Evolutionary conservation across 2,888 invertebrate genomes (phyloP).

Genomic region (Eupithecia exiguata): DNA sequence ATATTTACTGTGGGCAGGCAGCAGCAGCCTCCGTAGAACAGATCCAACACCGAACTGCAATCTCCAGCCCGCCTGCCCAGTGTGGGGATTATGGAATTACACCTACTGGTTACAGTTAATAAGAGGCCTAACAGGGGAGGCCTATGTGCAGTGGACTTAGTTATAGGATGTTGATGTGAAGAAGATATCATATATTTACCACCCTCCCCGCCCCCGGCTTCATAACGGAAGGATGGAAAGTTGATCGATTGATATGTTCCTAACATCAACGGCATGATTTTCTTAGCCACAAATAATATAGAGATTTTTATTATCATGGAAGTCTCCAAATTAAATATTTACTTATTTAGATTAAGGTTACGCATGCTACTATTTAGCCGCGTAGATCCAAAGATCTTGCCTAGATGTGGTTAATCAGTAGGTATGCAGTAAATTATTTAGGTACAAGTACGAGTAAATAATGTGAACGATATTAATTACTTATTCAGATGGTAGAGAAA

Average conservation of each 20-base stretch:
- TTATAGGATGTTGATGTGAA: neutral
- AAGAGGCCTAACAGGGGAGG: neutral
- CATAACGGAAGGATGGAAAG: neutral
- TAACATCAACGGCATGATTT: neutral
- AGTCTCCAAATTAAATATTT: neutral
- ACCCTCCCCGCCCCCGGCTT: neutral
- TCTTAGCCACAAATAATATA: neutral
- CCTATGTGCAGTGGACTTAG: neutral
- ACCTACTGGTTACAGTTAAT: neutral
- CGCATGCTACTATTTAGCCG: neutral
- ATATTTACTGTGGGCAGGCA: neutral
- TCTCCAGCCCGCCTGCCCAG: no score
- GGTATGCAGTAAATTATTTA: neutral
- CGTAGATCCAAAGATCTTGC: neutral
- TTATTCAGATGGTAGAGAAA: slow-evolving; percentile 29
- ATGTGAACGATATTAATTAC: slow-evolving; percentile 16
- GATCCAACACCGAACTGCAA: neutral
- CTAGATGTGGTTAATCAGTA: neutral
- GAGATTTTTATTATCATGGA: neutral
- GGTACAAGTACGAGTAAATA: neutral
- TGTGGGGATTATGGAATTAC: neutral
- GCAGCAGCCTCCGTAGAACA: neutral
- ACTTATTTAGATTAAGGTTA: neutral
- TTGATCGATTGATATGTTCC: neutral
- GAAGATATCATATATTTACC: neutral